phyloP scores from a whole-genome alignment of 2,113 vertebrate species.

The Mirounga angustirostris region DNA sequence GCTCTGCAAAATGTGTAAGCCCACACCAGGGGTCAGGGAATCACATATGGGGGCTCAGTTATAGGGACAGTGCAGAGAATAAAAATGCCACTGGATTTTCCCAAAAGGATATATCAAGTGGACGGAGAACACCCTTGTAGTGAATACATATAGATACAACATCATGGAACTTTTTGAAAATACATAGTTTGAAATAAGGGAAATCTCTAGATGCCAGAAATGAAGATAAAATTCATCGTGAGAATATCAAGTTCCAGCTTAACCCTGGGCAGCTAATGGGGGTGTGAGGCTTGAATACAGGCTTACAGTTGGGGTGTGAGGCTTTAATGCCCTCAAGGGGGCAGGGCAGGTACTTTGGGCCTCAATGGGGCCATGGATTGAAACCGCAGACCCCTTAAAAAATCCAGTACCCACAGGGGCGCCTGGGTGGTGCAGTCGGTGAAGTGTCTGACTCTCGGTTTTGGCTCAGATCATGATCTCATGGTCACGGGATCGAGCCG shows the following conservation, averaged over 20 bases:
- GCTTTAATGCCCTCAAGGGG: background rate
- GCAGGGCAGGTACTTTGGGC: background rate
- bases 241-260: background rate
- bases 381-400: background rate
- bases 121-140: no score
- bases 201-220: background rate
- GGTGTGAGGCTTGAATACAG: background rate
- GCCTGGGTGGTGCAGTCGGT: background rate
- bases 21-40: background rate
- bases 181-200: background rate
- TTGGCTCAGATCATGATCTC: background rate
- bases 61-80: accelerated
- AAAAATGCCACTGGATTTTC: accelerated
- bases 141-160: accelerated
- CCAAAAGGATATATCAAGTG: accelerated
- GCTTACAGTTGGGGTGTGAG: background rate
- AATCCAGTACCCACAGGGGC: background rate
- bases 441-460: background rate
- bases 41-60: accelerated
- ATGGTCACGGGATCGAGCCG: background rate
- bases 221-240: background rate
- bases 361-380: background rate
- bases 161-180: no score
- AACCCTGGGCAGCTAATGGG: background rate
- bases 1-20: background rate